A percentile compares a stretch with the other conserved stretches of the same genome.
phyloP scores from a whole-genome alignment of 2,113 vertebrate genomes.

The Bubo scandiacus region DNA sequence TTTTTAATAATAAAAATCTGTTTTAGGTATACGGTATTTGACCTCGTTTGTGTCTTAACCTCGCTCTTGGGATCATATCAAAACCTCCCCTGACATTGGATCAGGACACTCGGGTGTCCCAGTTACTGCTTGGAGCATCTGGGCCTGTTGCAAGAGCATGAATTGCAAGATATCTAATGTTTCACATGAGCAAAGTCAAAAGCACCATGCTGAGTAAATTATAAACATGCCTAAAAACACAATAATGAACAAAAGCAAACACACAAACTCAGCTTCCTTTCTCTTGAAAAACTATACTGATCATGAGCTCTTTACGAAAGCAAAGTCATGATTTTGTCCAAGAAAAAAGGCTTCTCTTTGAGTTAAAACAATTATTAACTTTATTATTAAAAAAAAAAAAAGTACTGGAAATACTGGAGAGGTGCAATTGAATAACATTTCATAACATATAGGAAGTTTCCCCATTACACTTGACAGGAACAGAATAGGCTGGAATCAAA shows the following conservation, averaged over 20 bases:
- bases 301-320: not conserved
- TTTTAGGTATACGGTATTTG: too few species aligned
- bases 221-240: not conserved
- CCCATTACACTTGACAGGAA: constrained; percentile 27
- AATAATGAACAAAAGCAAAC: not conserved
- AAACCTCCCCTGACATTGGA: too few species aligned
- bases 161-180: not conserved
- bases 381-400: not conserved
- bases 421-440: not conserved
- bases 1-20: too few species aligned
- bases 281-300: not conserved
- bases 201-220: not conserved
- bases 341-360: not conserved
- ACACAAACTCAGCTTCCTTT: not conserved
- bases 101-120: not conserved
- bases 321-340: not conserved
- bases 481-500: constrained; percentile 7
- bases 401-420: not conserved
- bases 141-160: not conserved
- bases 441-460: not conserved
- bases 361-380: not conserved
- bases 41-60: too few species aligned
- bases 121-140: not conserved
- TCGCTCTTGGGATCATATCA: too few species aligned
- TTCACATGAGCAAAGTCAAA: not conserved